Conservation (phyloP, 2,888 invertebrate genomes). For the Cryptops parisi region DNA sequence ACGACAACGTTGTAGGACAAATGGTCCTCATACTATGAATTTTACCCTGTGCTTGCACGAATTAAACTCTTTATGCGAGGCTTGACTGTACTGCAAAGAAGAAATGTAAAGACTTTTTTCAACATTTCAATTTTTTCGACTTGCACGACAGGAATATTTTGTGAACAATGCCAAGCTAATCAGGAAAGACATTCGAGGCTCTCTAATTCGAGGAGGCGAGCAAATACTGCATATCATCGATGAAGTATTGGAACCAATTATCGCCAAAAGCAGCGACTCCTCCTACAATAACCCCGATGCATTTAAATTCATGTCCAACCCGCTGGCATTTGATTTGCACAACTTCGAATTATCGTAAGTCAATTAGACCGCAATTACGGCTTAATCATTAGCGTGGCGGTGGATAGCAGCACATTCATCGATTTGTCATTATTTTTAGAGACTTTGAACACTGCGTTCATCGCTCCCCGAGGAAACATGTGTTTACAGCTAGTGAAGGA, state of each 20-base stretch:
- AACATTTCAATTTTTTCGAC: too few relatives aligned
- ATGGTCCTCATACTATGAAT: too few relatives aligned
- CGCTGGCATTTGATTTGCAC: slow-evolving; percentile 15
- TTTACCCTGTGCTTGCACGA: too few relatives aligned
- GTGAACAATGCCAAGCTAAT: slow-evolving; percentile 74
- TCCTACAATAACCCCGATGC: slow-evolving; percentile 21
- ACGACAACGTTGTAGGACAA: too few relatives aligned
- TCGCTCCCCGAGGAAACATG: slow-evolving; percentile 11
- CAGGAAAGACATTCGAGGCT: slow-evolving; percentile 33
- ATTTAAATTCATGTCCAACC: slow-evolving; percentile 19
- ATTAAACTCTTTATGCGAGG: too few relatives aligned
- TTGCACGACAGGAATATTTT: slow-evolving; percentile 39
- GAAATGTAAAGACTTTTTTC: too few relatives aligned
- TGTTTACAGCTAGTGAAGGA: slow-evolving; percentile 37
- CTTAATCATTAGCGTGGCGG: too few relatives aligned
- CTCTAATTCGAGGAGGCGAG: slow-evolving; percentile 9
- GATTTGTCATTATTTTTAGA: not conserved
- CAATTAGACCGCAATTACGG: too few relatives aligned
- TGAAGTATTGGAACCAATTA: slow-evolving; percentile 64
- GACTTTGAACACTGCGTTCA: slow-evolving; percentile 10
- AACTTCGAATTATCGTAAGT: slow-evolving; percentile 10
- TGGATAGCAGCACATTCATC: too few relatives aligned
- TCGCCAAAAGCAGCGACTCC: slow-evolving; percentile 22
- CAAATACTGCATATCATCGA: slow-evolving; percentile 72
- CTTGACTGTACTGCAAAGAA: too few relatives aligned